phyloP scores from a whole-genome alignment of 1,140 invertebrate species.

The Calliopsis andreniformis region DNA sequence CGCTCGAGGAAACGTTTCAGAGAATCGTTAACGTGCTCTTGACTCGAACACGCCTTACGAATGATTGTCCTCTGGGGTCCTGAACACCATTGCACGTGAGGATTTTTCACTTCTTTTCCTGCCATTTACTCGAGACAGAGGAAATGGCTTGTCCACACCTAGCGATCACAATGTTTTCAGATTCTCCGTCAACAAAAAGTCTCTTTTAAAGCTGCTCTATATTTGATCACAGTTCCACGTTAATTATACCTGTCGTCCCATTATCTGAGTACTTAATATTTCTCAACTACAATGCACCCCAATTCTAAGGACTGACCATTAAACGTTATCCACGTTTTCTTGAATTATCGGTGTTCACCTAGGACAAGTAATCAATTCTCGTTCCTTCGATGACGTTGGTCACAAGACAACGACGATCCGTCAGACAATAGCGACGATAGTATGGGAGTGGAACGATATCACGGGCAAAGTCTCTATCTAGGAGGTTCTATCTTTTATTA shows the following conservation, averaged over 20 bases:
- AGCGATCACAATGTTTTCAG: too few relatives aligned
- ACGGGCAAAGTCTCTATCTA: slow-evolving; percentile 69
- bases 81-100: slow-evolving; percentile 27
- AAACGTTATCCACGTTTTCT: neutral
- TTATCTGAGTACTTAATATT: too few relatives aligned
- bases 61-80: slow-evolving; percentile 60
- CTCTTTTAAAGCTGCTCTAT: too few relatives aligned
- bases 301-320: neutral
- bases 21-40: slow-evolving; percentile 63
- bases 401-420: slow-evolving; percentile 54
- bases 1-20: slow-evolving; percentile 61
- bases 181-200: too few relatives aligned
- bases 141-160: too few relatives aligned
- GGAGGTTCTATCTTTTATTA: slow-evolving; percentile 79
- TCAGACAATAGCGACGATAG: slow-evolving; percentile 70
- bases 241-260: too few relatives aligned
- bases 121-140: neutral
- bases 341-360: slow-evolving; percentile 1
- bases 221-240: too few relatives aligned
- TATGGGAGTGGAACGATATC: slow-evolving; percentile 59
- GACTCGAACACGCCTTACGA: slow-evolving; percentile 54
- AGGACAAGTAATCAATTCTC: slow-evolving; percentile 44
- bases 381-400: slow-evolving; percentile 31
- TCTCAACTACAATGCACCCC: too few relatives aligned
- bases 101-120: slow-evolving; percentile 20